These are phyloP conservation scores for Schizopygopsis malacanthus DNA, from an alignment of 2,797 vertebrate genomes.

Conservation along the genomic window DNA sequence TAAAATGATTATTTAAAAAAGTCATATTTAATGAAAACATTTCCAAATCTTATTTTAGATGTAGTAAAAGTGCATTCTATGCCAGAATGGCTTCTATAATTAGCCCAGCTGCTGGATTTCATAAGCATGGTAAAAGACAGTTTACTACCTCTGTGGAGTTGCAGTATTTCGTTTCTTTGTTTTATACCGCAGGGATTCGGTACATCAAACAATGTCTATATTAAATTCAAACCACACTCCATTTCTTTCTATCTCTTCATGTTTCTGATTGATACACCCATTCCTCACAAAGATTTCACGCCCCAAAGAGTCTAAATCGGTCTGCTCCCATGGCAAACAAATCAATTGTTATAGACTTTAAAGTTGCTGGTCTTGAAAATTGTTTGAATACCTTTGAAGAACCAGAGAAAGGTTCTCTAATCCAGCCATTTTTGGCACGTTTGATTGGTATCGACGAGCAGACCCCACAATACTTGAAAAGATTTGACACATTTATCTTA, in stretches of 20 bases:
- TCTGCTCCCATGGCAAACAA: slow-evolving; percentile 82
- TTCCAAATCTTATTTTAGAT: not conserved
- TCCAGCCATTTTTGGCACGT: slow-evolving; percentile 59
- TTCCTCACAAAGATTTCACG: slow-evolving; percentile 81
- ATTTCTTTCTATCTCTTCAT: slow-evolving; percentile 57
- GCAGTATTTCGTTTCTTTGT: slow-evolving; percentile 55
- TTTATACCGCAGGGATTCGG: slow-evolving; percentile 60
- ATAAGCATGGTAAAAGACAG: slow-evolving; percentile 25
- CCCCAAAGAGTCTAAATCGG: slow-evolving; percentile 78
- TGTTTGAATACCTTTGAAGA: slow-evolving; percentile 79
- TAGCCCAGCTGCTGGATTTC: slow-evolving; percentile 28
- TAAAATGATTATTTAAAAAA: slow-evolving; percentile 15
- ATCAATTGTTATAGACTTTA: slow-evolving; percentile 85
- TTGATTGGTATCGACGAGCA: slow-evolving; percentile 57
- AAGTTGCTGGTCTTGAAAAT: slow-evolving; percentile 85
- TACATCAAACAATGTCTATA: slow-evolving; percentile 74
- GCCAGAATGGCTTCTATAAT: not conserved
- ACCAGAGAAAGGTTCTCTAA: slow-evolving; percentile 59
- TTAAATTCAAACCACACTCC: slow-evolving; percentile 68
- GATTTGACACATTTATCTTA: slow-evolving; percentile 37
- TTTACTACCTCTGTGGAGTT: slow-evolving; percentile 37
- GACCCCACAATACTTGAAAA: slow-evolving; percentile 48
- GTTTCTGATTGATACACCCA: slow-evolving; percentile 82
- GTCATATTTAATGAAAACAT: slow-evolving; percentile 10
- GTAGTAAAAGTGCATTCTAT: not conserved